phyloP scores from a whole-genome alignment of 2,797 vertebrate species.

The Podargus strigoides region DNA sequence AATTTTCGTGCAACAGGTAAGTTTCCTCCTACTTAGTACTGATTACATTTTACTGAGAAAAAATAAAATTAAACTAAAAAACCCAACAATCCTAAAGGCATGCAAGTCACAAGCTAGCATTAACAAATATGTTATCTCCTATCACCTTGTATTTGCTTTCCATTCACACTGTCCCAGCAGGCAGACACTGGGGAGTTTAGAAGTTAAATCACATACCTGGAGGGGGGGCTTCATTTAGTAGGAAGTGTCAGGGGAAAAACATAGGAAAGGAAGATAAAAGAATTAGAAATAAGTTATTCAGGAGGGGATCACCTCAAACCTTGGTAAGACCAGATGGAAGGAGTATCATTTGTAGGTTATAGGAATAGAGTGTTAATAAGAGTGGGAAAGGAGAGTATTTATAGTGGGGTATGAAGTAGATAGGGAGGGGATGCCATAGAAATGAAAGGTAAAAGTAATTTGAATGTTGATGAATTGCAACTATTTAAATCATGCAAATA shows the following conservation, averaged over 20 bases:
- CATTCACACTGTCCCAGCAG: background rate
- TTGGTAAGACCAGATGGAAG: background rate
- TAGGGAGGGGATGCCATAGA: background rate
- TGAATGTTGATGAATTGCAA: background rate
- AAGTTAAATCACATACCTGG: conserved; percentile 66
- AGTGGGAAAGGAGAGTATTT: background rate
- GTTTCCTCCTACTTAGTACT: background rate
- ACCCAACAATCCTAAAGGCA: background rate
- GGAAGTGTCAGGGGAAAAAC: conserved; percentile 56
- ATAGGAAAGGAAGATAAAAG: conserved; percentile 61
- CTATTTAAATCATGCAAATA: background rate
- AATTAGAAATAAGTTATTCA: conserved; percentile 55
- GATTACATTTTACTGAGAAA: background rate
- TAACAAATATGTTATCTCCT: background rate
- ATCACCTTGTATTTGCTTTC: background rate
- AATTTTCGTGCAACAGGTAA: background rate
- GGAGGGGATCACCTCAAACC: conserved; percentile 50
- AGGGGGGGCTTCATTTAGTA: conserved; percentile 67
- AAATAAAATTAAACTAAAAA: background rate
- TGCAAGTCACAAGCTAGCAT: background rate
- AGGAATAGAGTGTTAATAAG: background rate
- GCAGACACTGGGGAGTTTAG: conserved; percentile 47
- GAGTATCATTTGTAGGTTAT: background rate
- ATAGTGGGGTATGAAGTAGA: background rate
- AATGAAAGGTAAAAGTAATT: background rate